phyloP scores from a whole-genome alignment of 2,113 vertebrate genomes.

The Oxyruncus cristatus region DNA sequence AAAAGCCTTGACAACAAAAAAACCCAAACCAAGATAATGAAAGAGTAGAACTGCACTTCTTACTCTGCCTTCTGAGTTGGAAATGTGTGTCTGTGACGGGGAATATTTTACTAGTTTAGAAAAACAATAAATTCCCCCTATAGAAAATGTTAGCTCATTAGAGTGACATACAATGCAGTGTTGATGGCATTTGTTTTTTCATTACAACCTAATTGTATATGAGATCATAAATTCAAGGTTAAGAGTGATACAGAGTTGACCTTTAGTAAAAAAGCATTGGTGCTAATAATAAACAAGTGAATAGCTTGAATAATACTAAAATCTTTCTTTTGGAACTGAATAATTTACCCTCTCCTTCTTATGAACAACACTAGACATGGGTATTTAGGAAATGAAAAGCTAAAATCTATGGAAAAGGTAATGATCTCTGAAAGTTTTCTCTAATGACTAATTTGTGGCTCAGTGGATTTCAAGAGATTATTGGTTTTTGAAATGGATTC shows the following conservation, averaged over 20 bases:
- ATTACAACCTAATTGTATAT: neutral
- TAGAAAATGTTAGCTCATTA: neutral
- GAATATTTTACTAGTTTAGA: neutral
- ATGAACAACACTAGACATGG: slow-evolving; percentile 23
- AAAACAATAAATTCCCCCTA: neutral
- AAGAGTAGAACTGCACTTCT: neutral
- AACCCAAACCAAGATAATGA: neutral
- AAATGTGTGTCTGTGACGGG: neutral
- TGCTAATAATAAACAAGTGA: slow-evolving; percentile 41
- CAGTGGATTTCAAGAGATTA: slow-evolving; percentile 81
- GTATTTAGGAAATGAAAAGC: slow-evolving; percentile 68
- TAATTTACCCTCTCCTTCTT: slow-evolving; percentile 45
- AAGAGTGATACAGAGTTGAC: slow-evolving; percentile 17
- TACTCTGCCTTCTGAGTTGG: neutral
- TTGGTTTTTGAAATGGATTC: slow-evolving; percentile 81
- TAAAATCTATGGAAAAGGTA: slow-evolving; percentile 79
- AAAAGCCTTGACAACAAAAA: neutral
- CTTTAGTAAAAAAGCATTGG: slow-evolving; percentile 41
- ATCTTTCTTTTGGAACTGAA: slow-evolving; percentile 40
- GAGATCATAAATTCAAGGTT: slow-evolving; percentile 49
- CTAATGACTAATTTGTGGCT: slow-evolving; percentile 83
- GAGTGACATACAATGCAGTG: neutral
- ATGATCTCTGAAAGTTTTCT: slow-evolving; percentile 82
- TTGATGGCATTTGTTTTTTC: slow-evolving; percentile 23
- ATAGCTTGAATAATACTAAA: slow-evolving; percentile 34